Evolutionary conservation across 1,140 invertebrate genomes (phyloP).

Genomic region (Drosophila pallidifrons): DNA sequence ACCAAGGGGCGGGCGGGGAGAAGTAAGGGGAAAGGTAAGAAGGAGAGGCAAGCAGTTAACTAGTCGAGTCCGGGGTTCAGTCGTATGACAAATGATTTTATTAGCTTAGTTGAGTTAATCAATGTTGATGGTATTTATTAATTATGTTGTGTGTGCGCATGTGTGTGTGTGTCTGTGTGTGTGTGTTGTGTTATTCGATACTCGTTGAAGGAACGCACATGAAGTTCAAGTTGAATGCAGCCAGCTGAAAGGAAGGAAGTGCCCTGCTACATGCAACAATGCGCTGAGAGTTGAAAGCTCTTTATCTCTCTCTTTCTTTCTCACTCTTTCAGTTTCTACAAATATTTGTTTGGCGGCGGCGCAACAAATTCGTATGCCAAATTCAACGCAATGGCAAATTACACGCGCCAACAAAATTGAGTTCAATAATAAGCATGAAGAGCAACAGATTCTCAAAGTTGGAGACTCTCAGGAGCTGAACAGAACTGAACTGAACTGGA

Average conservation of each 20-base stretch:
- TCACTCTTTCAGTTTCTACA: slow-evolving; percentile 39
- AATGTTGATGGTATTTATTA: slow-evolving; percentile 84
- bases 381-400: slow-evolving; percentile 81
- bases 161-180: slow-evolving; percentile 9
- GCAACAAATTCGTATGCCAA: slow-evolving; percentile 76
- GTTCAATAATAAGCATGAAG: slow-evolving; percentile 81
- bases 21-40: neutral
- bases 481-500: slow-evolving; percentile 7
- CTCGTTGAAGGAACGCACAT: slow-evolving; percentile 44
- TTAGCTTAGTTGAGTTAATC: slow-evolving; percentile 84
- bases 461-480: too few relatives aligned
- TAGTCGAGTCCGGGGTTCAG: slow-evolving; percentile 67
- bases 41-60: slow-evolving; percentile 46
- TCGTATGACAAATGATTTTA: slow-evolving; percentile 84
- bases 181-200: slow-evolving; percentile 69
- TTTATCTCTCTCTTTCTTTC: neutral
- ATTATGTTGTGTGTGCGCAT: slow-evolving; percentile 68
- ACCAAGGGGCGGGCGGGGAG: neutral
- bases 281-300: neutral
- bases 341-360: slow-evolving; percentile 69
- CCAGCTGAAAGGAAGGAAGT: slow-evolving; percentile 37
- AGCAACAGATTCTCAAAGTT: slow-evolving; percentile 24
- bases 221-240: slow-evolving; percentile 27
- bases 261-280: slow-evolving; percentile 33
- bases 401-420: slow-evolving; percentile 80